Percentiles rank a stretch among this genome's conserved stretches.
Conservation (phyloP, 1,140 invertebrate species). For the Drosophila parabipectinata region DNA sequence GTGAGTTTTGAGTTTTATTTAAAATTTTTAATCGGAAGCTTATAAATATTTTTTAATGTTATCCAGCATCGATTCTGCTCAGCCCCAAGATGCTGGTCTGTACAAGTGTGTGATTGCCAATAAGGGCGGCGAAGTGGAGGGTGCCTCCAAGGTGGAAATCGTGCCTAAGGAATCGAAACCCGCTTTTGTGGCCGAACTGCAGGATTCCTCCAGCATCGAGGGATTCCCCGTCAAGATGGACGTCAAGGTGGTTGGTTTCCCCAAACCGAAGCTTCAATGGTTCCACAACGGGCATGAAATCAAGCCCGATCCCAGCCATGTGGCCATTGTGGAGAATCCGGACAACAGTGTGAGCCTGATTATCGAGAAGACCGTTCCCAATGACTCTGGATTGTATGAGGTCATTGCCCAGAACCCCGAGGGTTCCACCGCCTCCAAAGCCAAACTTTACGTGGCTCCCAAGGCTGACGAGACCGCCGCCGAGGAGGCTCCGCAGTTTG, state of each 20-base stretch:
- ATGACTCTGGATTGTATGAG: conserved; percentile 91
- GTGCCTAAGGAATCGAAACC: conserved; percentile 89
- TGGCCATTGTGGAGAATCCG: conserved; percentile 87
- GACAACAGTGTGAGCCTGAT: conserved; percentile 89
- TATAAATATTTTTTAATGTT: not conserved
- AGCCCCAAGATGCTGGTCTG: conserved; percentile 91
- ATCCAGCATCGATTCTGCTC: conserved; percentile 88
- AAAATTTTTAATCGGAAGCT: not conserved
- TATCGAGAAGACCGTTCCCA: conserved; percentile 87
- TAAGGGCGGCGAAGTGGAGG: conserved; percentile 89
- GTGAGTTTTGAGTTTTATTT: conserved; percentile 19
- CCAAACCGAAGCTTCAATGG: conserved; percentile 90
- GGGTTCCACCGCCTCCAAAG: conserved; percentile 89
- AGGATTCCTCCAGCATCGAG: conserved; percentile 91
- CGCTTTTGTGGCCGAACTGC: conserved; percentile 88
- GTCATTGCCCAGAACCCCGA: conserved; percentile 90
- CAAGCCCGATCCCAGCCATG: conserved; percentile 89
- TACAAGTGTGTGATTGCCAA: conserved; percentile 91
- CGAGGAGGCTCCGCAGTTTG: conserved; percentile 90
- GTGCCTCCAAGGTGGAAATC: conserved; percentile 88
- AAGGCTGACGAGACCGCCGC: conserved; percentile 87
- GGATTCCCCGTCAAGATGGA: conserved; percentile 92
- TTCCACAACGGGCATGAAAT: conserved; percentile 90
- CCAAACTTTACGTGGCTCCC: conserved; percentile 88
- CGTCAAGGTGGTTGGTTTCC: conserved; percentile 90